Evolutionary conservation across 2,888 invertebrate genomes (phyloP), one percentile per base, ranked within the genome.

Genomic region (Tineola bisselliella): DNA sequence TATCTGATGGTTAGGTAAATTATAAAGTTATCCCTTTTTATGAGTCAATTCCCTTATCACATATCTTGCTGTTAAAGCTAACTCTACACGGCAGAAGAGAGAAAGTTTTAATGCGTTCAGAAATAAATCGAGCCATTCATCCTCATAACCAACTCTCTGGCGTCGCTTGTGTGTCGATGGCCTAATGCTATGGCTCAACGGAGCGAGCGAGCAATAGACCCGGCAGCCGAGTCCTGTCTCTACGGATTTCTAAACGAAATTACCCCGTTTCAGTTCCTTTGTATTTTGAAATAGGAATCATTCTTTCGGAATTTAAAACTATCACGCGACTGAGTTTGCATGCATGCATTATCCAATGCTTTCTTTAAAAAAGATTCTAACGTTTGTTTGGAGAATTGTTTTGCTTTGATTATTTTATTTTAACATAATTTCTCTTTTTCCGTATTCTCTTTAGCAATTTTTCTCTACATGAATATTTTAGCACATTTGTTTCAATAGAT

Each of bases 101-200:
- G 69, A 74, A 81, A 79, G 74, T 80, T 81, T 79, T 79, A 81
- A 82, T 78, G 79, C 70, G 73, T 76, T 76, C 65, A 69, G 76
- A 74, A 75, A 81, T 81, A 81, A 81, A 80, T 79, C 75, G 73
- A 70, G 66, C 75, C 73, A 76, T 83, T 81, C 80, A 74, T 79
- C 77, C 80, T 77, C 77, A 79, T 77, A 76, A 72, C 72, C 71
- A 69, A 68, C 58, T 33, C 58, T 58, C 58, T 31, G 58, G 58
- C 58, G 58, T 33, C 19, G 58, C 33, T 59, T 44, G 59, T 59
- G 43, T 59, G 59, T 59, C 59, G 43, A 59, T 44, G 59, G 59
- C 59, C 15, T 19, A 59, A 44, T 59, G 44, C 44, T 4, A 25
- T 31, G 43, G 59, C 25, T 19, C 31, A 58, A 33, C 58, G 58